Base-by-base conservation (phyloP, 2,113 vertebrate species). In the Tamias sibiricus region DNA sequence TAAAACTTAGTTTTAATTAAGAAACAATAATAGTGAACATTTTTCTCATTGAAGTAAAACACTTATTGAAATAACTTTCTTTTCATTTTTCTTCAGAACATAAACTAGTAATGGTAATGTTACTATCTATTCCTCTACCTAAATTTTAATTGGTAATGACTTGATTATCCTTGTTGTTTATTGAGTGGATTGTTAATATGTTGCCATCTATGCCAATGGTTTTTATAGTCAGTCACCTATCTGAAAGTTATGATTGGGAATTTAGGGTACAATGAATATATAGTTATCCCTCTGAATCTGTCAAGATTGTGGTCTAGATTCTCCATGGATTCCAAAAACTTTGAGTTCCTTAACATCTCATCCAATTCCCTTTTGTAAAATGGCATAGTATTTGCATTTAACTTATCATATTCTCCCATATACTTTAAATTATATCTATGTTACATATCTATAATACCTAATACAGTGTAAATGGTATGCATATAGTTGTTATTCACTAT, bases 1-100 rank as follows among this genome's bases (percentile, higher is more conserved):
- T n/a, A 47, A 47, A 95, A 42, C 19, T 96, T 97, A 12, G 84
- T 44, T 90, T n/a, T 97, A 93, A 69, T 49, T 85, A 95, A 72
- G 82, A 42, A 93, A 97, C 79, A 82, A 30, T 93, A 93, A 80
- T 17, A 87, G 37, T 64, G 11, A 40, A 30, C 24, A 79, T 94
- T 93, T 96, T 94, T 64, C 87, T 92, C 32, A 72, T 89, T 95
- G 77, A 83, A 85, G 62, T 22, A 95, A 89, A 94, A 68, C 2
- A 37, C 16, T 13, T 95, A 10, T 49, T 95, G 77, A 89, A 87
- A 32, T 95, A 95, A 93, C 52, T 88, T 68, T 95, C 59, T 91
- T 68, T 95, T 64, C 24, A 54, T 9, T 84, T 86, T 93, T 86
- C 49, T 95, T 93, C n/a, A 94, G 19, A 81, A 4, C 20, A 19